Evolutionary conservation across 2,113 vertebrate species (phyloP), one percentile per base, ranked within the genome.

Genomic region (Electrona antarctica): DNA sequence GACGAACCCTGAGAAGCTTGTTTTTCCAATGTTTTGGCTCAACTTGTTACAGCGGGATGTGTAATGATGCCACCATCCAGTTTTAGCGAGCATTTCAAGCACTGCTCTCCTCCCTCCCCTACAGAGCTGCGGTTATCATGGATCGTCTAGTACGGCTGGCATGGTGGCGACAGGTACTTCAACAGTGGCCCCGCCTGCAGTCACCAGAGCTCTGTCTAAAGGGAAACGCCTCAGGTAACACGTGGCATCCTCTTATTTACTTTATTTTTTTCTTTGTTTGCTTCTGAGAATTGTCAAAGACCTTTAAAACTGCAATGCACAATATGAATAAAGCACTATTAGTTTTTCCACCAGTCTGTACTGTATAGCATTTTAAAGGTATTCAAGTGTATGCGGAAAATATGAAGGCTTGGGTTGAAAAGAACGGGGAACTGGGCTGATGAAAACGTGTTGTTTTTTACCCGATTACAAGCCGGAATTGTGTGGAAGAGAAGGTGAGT

Each of bases 181-280:
- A n/a, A 41, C 69, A 60, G 79, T 33, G 28, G 69, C 86, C 47
- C 75, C 89, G 29, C 84, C 89, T 41, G 52, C 85, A 60, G 87
- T 90, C 76, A 81, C 79, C 88, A 91, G 86, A 85, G 84, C 76
- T 1, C 83, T 87, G 72, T 84, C 90, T 21, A 88, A 85, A 79
- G 90, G 83, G 67, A 94, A 92, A 86, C 88, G 83, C 85, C 91
- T 90, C 90, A 94, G 93, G 92, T 92, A 83, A 79, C 67, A 21
- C 60, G 68, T 55, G 48, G 33, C 33, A 41, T 41, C 33, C 33
- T 41, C 33, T 41, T 41, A 6, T 41, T 41, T 41, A 41, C 33
- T 21, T 21, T 21, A 21, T 21, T 21, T 21, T 21, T 21, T 21
- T 21, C 1, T 21, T 21, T 21, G 1, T 21, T 21, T 1, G 21